Conservation (phyloP, 2,113 vertebrate species). For the Gymnogyps californianus region DNA sequence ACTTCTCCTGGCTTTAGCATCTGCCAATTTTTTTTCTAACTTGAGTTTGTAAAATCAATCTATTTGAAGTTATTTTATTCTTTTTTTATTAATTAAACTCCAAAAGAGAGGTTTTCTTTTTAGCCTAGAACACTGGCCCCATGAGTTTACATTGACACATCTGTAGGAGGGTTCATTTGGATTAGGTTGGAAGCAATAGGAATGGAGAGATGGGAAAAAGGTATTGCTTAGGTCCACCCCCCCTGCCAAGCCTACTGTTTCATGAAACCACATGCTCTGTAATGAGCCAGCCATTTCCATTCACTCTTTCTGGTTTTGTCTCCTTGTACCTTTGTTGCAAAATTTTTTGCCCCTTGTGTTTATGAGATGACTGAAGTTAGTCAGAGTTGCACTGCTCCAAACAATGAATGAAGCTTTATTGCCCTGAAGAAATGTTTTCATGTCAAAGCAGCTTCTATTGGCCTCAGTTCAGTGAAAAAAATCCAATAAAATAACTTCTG, state of each 20-base stretch:
- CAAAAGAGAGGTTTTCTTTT: background rate
- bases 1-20: background rate
- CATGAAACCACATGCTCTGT: background rate
- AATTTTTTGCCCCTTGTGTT: background rate
- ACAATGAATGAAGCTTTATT: background rate
- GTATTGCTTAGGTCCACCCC: background rate
- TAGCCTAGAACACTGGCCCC: background rate
- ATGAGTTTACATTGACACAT: background rate
- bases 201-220: background rate
- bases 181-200: background rate
- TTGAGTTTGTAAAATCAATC: background rate
- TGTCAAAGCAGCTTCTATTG: constrained; percentile 8
- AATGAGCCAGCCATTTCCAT: background rate
- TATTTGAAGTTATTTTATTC: background rate
- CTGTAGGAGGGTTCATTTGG: background rate
- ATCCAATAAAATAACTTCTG: background rate
- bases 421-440: background rate
- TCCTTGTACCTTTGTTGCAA: background rate
- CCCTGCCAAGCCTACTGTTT: background rate
- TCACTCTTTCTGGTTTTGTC: background rate
- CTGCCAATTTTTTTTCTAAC: background rate
- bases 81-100: background rate
- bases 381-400: background rate
- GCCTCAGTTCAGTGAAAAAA: background rate
- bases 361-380: background rate